These are phyloP conservation scores for Syngnathus scovelli DNA, from an alignment of 2,113 vertebrate genomes.

Conservation along the genomic window DNA sequence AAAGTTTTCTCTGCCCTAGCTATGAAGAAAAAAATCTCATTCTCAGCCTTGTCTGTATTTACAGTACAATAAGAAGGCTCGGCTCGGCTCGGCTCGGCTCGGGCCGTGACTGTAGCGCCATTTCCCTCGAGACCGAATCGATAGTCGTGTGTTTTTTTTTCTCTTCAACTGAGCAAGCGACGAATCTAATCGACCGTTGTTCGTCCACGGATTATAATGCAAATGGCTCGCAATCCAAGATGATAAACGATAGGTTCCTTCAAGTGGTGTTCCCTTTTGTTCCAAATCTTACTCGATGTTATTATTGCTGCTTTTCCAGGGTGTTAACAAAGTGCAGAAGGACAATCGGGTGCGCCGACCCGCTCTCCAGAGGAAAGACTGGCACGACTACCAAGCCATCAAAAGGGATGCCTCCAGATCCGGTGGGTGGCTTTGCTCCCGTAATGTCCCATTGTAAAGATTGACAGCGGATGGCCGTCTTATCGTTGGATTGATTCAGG, in stretches of 20 bases:
- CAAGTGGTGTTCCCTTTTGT: not conserved
- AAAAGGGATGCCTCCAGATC: conserved; percentile 75
- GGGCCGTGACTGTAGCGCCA: not conserved
- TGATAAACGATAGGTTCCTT: not conserved
- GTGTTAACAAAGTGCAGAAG: conserved; percentile 58
- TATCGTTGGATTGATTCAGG: conserved; percentile 64
- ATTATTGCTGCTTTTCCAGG: conserved; percentile 61
- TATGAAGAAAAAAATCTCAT: not conserved
- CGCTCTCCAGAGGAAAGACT: conserved; percentile 80
- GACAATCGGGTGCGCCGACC: conserved; percentile 56
- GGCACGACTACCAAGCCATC: conserved; percentile 86
- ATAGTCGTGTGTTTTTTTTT: too few species aligned
- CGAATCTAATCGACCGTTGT: too few species aligned
- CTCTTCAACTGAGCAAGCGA: too few species aligned
- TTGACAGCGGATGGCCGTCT: not conserved
- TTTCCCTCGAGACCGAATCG: too few species aligned
- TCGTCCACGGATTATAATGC: too few species aligned
- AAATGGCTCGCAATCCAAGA: too few species aligned
- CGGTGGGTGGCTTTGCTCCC: conserved; percentile 67
- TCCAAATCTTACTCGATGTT: not conserved
- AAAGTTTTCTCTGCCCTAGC: not conserved
- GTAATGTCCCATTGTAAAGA: conserved; percentile 9
- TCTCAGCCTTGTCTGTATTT: not conserved
- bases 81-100: not conserved
- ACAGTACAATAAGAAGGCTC: not conserved